phyloP scores from a whole-genome alignment of 2,888 invertebrate species.

The Holacanthella duospinosa region DNA sequence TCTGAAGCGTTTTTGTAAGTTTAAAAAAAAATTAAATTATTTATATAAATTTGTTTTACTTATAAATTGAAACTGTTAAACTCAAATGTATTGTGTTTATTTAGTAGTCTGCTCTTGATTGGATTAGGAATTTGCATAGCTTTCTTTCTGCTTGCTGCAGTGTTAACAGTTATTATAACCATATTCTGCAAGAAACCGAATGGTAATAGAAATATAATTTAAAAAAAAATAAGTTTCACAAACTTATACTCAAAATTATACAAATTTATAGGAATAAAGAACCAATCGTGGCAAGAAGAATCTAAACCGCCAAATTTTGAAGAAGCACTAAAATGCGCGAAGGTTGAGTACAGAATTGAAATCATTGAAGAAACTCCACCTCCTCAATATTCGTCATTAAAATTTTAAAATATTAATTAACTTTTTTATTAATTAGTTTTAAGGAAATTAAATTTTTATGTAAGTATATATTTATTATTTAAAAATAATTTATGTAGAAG shows the following conservation, averaged over 20 bases:
- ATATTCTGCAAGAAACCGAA: background rate
- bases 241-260: no score
- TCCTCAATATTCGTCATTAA: background rate
- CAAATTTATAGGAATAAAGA: no score
- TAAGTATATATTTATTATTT: no score
- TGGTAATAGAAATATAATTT: background rate
- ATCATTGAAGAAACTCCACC: background rate
- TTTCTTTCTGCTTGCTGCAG: background rate
- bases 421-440: background rate
- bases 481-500: no score
- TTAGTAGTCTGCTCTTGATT: no score
- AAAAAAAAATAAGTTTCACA: background rate
- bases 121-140: background rate
- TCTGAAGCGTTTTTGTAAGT: no score
- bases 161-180: background rate
- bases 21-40: no score
- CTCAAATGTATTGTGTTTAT: no score
- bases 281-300: no score
- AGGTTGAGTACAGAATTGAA: background rate
- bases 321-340: background rate
- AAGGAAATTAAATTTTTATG: background rate
- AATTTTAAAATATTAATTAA: background rate
- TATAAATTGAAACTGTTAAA: no score
- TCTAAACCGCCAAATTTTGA: background rate
- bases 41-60: no score